phyloP scores from a whole-genome alignment of 1,140 invertebrate species.

The Caenorhabditis remanei region DNA sequence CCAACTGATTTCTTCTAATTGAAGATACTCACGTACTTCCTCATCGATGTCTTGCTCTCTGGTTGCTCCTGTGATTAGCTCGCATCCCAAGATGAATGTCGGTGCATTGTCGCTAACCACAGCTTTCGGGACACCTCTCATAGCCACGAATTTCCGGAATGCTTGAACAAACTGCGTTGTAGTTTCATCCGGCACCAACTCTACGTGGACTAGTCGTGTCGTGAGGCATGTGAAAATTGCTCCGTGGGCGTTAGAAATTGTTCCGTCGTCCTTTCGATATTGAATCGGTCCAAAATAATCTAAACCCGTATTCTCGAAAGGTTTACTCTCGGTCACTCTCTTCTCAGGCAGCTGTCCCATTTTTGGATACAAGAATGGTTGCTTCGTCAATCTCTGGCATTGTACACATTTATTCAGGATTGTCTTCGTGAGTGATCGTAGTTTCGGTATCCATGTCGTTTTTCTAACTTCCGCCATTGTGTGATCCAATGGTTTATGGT shows the following conservation, averaged over 20 bases:
- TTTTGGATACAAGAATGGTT: conserved; percentile 46
- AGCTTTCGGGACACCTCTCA: neutral
- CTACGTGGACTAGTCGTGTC: conserved; percentile 51
- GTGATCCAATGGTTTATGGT: neutral
- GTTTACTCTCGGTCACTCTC: conserved; percentile 6
- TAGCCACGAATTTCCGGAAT: neutral
- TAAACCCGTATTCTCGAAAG: conserved; percentile 35
- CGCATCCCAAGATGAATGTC: conserved; percentile 5
- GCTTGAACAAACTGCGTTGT: neutral
- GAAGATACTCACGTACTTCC: no score
- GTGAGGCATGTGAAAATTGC: conserved; percentile 29
- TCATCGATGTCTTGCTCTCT: no score
- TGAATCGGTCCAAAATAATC: conserved; percentile 57
- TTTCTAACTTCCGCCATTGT: conserved; percentile 15
- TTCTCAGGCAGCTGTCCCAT: neutral
- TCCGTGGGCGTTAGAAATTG: no score
- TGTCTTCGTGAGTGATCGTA: neutral
- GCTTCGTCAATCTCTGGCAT: conserved; percentile 20
- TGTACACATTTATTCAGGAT: conserved; percentile 13
- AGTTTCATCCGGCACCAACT: neutral
- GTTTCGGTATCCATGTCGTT: conserved; percentile 42
- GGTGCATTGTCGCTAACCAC: conserved; percentile 47
- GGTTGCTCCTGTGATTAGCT: neutral
- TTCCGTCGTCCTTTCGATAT: neutral
- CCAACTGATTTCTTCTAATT: conserved; percentile 70